These are phyloP conservation scores for Peromyscus aztecus DNA, from an alignment of 2,797 vertebrate genomes.

Conservation along the genomic window DNA sequence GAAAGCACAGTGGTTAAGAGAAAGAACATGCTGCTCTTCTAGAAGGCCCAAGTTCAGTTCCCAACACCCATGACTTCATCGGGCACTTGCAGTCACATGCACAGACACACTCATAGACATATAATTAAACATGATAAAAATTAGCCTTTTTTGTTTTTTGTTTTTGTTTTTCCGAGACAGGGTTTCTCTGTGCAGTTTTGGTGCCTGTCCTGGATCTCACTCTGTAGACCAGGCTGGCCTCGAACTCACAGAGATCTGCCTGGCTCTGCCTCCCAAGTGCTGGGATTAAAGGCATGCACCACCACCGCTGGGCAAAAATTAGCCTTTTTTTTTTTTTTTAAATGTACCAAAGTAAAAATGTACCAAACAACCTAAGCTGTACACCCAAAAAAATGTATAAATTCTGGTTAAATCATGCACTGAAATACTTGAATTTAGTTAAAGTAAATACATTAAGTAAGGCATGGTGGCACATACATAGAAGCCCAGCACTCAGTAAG, in stretches of 20 bases:
- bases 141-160: neutral
- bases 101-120: neutral
- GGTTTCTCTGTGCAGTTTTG: too few relatives aligned
- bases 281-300: too few relatives aligned
- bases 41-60: neutral
- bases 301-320: too few relatives aligned
- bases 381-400: neutral
- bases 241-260: too few relatives aligned
- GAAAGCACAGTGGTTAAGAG: neutral
- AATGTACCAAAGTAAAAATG: neutral
- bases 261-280: too few relatives aligned
- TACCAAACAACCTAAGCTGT: neutral
- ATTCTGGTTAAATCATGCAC: neutral
- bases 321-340: too few relatives aligned
- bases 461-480: neutral
- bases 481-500: neutral
- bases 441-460: slow-evolving; percentile 5
- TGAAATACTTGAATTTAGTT: neutral
- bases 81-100: neutral
- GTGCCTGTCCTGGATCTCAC: too few relatives aligned
- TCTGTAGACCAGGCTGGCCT: too few relatives aligned
- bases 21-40: neutral
- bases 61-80: neutral
- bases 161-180: too few relatives aligned
- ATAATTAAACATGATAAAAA: neutral